Evolutionary conservation across 2,113 vertebrate genomes (phyloP), one percentile per base, ranked within the genome.

Genomic region (Otocyon megalotis): DNA sequence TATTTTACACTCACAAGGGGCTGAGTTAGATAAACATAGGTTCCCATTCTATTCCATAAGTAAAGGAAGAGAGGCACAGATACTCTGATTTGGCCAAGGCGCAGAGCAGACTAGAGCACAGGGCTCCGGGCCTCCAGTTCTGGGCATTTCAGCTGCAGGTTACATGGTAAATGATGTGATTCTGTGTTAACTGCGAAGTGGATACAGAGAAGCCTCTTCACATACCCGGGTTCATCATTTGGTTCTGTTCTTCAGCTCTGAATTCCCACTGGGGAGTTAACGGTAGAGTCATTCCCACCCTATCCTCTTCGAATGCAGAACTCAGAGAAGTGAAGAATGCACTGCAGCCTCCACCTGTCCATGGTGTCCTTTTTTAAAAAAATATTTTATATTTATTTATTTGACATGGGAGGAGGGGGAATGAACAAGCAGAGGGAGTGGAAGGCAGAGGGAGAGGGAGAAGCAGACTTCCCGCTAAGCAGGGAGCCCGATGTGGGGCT

Each of bases 331-430:
- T 0, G 3, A 28, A 62, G 74, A 48, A 2, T 6, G 20, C 9
- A 1, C 15, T 8, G 14, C 0, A 0, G 54, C 76, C 83, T 56
- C n/a, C 0, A 0, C 58, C 71, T 24, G 11, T 28, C 63, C 32
- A 43, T 43, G 7, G 43, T 43, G 43, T 43, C 43, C 43, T 43
- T 43, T 43, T 43, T 43, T 7, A 43, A 7, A 43, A 43, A 43
- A 43, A 43, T 43, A 43, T 43, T 43, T 43, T 43, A 43, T 43
- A 5, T 43, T 43, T 43, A 43, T 43, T 43, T 43, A 43, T 43
- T 43, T 43, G 43, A 43, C 43, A 43, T 43, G 43, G 43, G 6
- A 7, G 43, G 43, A 43, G 43, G 43, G 7, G 43, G 43, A 7
- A 8, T 7, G 43, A 43, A 43, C 6, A 43, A 43, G 43, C 43